phyloP scores from a whole-genome alignment of 2,888 invertebrate genomes.

The Ormyrus nitidulus region DNA sequence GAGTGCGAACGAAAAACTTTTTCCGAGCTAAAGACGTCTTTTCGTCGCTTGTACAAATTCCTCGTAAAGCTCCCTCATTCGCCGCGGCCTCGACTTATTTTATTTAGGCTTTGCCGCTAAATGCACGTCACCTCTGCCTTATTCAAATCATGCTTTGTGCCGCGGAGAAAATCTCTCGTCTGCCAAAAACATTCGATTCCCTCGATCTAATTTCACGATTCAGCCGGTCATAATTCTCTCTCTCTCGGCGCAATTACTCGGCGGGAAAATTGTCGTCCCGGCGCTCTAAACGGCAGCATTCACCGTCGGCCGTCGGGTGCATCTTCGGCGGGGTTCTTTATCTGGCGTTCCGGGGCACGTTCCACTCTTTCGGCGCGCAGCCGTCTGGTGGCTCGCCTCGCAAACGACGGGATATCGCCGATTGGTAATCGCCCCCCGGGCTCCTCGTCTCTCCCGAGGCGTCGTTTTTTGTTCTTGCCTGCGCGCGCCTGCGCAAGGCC shows the following conservation, averaged over 20 bases:
- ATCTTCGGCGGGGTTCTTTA: slow-evolving; percentile 31
- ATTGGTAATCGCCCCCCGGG: slow-evolving; percentile 19
- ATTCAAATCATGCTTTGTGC: too few species aligned
- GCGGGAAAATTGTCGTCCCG: too few species aligned
- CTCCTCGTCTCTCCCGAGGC: background rate
- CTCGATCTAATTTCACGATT: too few species aligned
- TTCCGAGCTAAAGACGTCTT: background rate
- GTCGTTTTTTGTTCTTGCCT: too few species aligned
- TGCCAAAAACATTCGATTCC: too few species aligned
- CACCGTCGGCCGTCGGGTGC: background rate
- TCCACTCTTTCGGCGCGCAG: slow-evolving; percentile 43
- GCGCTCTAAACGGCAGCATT: too few species aligned
- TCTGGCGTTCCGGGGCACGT: slow-evolving; percentile 30
- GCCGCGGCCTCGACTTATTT: slow-evolving; percentile 3
- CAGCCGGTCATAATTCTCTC: too few species aligned
- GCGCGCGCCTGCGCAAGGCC: too few species aligned
- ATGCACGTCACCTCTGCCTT: too few species aligned
- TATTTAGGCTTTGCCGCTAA: too few species aligned
- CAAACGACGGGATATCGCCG: slow-evolving; percentile 25
- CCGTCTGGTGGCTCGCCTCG: background rate
- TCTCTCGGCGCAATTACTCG: too few species aligned
- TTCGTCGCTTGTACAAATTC: background rate
- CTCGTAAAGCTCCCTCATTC: background rate
- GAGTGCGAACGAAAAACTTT: slow-evolving; percentile 22
- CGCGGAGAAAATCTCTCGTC: too few species aligned